These are phyloP conservation scores for Prunella fulvescens DNA, from an alignment of 2,113 vertebrate genomes.

Conservation along the genomic window DNA sequence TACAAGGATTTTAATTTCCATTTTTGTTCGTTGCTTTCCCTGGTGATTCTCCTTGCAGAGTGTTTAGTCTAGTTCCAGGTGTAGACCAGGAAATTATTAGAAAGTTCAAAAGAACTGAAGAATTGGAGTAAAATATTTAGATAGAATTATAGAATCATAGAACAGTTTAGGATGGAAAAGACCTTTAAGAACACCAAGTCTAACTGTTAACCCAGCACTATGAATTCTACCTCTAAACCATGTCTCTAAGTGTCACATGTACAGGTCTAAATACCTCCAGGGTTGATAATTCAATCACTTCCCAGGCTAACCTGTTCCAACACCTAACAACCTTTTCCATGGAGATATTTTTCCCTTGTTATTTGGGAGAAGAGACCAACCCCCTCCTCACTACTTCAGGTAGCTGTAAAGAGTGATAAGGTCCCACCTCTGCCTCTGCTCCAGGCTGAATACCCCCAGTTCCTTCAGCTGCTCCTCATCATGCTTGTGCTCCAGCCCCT, in stretches of 20 bases:
- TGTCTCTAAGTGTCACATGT: background rate
- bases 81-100: background rate
- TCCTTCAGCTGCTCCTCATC: background rate
- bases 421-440: background rate
- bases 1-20: background rate
- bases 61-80: background rate
- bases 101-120: background rate
- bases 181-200: background rate
- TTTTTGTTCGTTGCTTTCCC: background rate
- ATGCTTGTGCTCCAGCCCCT: background rate
- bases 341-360: background rate
- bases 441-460: background rate
- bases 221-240: background rate
- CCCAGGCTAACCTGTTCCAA: background rate
- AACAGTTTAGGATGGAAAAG: background rate
- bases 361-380: background rate
- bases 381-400: background rate
- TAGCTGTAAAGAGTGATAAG: background rate
- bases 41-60: background rate
- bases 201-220: background rate
- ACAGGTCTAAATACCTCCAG: background rate
- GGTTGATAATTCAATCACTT: background rate
- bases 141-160: background rate
- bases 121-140: background rate
- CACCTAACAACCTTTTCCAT: background rate